Conservation (phyloP, 2,797 vertebrate genomes). For the Ara ararauna region DNA sequence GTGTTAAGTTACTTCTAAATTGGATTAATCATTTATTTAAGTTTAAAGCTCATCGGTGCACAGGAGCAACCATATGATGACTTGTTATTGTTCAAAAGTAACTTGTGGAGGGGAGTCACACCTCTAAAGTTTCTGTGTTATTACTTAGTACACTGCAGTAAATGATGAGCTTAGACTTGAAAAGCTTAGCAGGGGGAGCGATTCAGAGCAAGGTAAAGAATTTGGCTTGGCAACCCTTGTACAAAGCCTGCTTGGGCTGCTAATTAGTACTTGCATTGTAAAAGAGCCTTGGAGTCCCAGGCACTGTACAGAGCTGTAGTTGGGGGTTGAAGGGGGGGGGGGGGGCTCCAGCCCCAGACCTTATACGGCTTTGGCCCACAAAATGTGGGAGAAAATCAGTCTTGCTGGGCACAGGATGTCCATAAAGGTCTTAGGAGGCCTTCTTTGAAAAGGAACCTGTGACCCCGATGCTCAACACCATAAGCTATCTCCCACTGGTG, state of each 20-base stretch:
- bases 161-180: not conserved
- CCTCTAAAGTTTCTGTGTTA: not conserved
- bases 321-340: no score
- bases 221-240: not conserved
- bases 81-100: constrained; percentile 9
- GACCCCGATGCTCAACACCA: not conserved
- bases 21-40: constrained; percentile 57
- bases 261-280: constrained; percentile 37
- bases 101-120: not conserved
- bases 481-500: not conserved
- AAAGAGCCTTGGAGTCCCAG: not conserved
- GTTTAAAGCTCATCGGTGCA: constrained; percentile 13
- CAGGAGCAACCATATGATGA: not conserved
- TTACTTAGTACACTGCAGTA: not conserved
- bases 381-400: not conserved
- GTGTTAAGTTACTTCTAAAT: constrained; percentile 40
- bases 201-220: constrained; percentile 7
- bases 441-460: not conserved
- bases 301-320: not conserved
- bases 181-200: rapidly evolving
- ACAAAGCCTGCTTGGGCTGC: constrained; percentile 34
- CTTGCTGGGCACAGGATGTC: not conserved
- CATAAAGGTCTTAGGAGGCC: not conserved
- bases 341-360: not conserved
- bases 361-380: rapidly evolving